Evolutionary conservation across 2,797 vertebrate species (phyloP).

Genomic region (Sebastes taczanowskii): DNA sequence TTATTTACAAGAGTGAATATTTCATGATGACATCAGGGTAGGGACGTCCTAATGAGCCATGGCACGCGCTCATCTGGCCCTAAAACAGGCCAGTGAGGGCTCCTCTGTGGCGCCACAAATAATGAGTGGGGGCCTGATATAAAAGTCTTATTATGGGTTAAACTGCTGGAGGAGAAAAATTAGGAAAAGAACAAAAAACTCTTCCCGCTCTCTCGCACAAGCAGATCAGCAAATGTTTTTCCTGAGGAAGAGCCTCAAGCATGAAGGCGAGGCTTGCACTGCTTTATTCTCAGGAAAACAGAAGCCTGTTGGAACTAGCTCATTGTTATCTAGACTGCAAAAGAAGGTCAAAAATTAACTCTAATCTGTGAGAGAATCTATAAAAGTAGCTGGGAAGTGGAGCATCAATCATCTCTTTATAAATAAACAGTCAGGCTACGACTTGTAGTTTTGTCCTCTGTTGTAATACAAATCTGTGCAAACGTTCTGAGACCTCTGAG

Average conservation of each 20-base stretch:
- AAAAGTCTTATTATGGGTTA: slow-evolving; percentile 43
- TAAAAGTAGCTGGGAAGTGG: not conserved
- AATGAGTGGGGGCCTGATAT: slow-evolving; percentile 9
- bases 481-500: slow-evolving; percentile 17
- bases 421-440: slow-evolving; percentile 22
- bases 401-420: slow-evolving; percentile 16
- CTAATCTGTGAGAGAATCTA: not conserved
- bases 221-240: slow-evolving; percentile 21
- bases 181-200: slow-evolving; percentile 10
- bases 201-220: not conserved
- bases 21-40: slow-evolving; percentile 71
- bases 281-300: slow-evolving; percentile 23
- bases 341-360: slow-evolving; percentile 16
- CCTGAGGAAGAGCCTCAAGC: slow-evolving; percentile 22
- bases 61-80: slow-evolving; percentile 44
- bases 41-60: slow-evolving; percentile 60
- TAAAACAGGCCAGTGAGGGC: slow-evolving; percentile 15
- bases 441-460: slow-evolving; percentile 28
- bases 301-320: slow-evolving; percentile 17
- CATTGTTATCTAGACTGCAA: slow-evolving; percentile 5
- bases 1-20: slow-evolving; percentile 79
- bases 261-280: not conserved
- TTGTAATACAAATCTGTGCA: slow-evolving; percentile 31
- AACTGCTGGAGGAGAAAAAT: slow-evolving; percentile 5
- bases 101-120: slow-evolving; percentile 27